These are phyloP conservation scores for Phaetusa simplex DNA, from an alignment of 2,113 vertebrate species.

Conservation along the genomic window DNA sequence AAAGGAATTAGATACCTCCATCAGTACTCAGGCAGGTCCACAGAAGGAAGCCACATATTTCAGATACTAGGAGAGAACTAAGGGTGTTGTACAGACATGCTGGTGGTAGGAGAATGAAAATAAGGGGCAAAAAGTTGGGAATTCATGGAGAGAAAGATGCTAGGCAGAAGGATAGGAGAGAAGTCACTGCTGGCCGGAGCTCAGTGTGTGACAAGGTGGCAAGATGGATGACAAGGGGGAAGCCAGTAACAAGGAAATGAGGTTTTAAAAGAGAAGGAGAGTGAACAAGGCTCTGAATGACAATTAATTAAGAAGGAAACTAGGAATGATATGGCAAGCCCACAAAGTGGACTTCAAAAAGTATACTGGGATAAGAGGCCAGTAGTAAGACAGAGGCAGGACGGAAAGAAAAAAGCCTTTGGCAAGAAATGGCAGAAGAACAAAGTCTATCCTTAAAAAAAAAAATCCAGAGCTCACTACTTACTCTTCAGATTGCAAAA, in stretches of 20 bases:
- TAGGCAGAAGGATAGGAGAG: not conserved
- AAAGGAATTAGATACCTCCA: not conserved
- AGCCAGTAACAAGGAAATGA: not conserved
- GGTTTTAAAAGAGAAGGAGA: not conserved
- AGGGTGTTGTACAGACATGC: not conserved
- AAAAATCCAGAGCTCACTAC: not conserved
- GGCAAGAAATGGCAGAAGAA: not conserved
- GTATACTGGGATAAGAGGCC: not conserved
- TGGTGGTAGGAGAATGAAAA: not conserved
- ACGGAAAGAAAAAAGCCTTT: not conserved
- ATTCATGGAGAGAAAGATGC: not conserved
- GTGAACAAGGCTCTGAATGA: not conserved
- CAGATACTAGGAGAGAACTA: not conserved
- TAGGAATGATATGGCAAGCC: not conserved
- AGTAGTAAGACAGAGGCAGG: not conserved
- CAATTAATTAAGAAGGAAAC: not conserved
- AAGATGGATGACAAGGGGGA: not conserved
- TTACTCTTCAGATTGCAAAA: not conserved
- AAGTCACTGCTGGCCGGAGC: not conserved
- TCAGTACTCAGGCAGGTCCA: not conserved
- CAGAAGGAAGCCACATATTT: not conserved
- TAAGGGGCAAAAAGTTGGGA: not conserved
- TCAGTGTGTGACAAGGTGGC: not conserved
- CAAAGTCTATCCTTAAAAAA: not conserved
- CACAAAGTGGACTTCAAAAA: not conserved